These are phyloP conservation scores for Monomorium pharaonis DNA, from an alignment of 1,140 invertebrate species.

Conservation along the genomic window DNA sequence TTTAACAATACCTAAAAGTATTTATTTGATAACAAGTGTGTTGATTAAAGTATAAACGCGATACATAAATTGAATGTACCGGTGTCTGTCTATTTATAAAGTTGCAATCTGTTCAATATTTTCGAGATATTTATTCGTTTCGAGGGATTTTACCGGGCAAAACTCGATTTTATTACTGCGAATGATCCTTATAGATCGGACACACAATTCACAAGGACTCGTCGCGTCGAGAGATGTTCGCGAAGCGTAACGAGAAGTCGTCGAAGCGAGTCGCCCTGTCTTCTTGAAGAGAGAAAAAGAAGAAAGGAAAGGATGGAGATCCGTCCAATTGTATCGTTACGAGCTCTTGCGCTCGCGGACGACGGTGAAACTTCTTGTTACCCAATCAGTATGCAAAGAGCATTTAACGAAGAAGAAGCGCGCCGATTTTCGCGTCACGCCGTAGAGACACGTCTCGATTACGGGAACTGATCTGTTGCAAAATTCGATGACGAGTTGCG, in stretches of 20 bases:
- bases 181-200: constrained; percentile 62
- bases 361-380: constrained; percentile 40
- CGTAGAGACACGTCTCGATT: not conserved
- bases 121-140: not conserved
- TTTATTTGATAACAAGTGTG: not conserved
- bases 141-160: not conserved
- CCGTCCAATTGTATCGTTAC: constrained; percentile 66
- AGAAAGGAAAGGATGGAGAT: constrained; percentile 39
- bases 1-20: constrained; percentile 1
- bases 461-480: constrained; percentile 5
- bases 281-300: constrained; percentile 35
- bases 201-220: constrained; percentile 45
- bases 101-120: not conserved
- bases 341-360: constrained; percentile 34
- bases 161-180: constrained; percentile 16
- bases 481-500: not conserved
- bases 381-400: constrained; percentile 50
- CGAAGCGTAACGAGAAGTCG: constrained; percentile 56
- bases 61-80: constrained; percentile 17
- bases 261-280: constrained; percentile 61
- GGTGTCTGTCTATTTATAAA: not conserved
- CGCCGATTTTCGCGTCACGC: constrained; percentile 49
- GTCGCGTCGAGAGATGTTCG: constrained; percentile 59
- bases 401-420: constrained; percentile 48
- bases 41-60: not conserved